Conservation (phyloP, 53 echinoderm and acorn worm species). For the Actinopyga echinites region DNA sequence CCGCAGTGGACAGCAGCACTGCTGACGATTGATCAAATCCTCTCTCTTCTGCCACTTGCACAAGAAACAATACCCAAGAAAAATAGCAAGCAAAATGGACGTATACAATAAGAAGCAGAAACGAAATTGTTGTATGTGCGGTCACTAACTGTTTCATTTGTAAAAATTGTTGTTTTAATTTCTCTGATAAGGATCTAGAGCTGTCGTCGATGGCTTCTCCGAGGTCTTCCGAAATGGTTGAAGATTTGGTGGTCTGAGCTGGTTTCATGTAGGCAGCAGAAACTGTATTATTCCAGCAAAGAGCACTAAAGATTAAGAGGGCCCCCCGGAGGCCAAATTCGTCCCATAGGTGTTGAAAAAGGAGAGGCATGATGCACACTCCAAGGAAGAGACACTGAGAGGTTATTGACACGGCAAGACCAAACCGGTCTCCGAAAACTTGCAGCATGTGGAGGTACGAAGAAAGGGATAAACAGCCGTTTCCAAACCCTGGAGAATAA, state of each 20-base stretch:
- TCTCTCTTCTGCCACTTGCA: neutral
- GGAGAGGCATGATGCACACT: neutral
- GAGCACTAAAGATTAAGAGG: neutral
- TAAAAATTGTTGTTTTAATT: neutral
- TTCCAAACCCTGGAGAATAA: neutral
- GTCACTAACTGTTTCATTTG: neutral
- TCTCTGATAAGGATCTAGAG: neutral
- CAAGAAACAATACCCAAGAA: neutral
- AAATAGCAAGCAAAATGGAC: constrained; percentile 5
- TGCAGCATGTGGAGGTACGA: neutral
- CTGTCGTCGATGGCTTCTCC: neutral
- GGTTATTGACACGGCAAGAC: neutral
- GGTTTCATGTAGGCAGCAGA: neutral
- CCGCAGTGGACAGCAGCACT: neutral
- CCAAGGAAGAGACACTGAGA: constrained; percentile 6
- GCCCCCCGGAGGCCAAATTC: neutral
- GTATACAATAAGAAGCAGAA: neutral
- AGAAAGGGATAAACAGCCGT: neutral
- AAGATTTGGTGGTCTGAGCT: too few species aligned
- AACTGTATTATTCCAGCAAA: neutral
- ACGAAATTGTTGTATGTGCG: neutral
- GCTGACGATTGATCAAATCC: neutral
- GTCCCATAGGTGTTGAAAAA: neutral
- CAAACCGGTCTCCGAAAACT: constrained; percentile 3
- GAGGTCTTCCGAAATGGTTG: too few species aligned